These are phyloP conservation scores for Phylloscopus trochiloides DNA, from an alignment of 2,113 vertebrate species.

Conservation along the genomic window DNA sequence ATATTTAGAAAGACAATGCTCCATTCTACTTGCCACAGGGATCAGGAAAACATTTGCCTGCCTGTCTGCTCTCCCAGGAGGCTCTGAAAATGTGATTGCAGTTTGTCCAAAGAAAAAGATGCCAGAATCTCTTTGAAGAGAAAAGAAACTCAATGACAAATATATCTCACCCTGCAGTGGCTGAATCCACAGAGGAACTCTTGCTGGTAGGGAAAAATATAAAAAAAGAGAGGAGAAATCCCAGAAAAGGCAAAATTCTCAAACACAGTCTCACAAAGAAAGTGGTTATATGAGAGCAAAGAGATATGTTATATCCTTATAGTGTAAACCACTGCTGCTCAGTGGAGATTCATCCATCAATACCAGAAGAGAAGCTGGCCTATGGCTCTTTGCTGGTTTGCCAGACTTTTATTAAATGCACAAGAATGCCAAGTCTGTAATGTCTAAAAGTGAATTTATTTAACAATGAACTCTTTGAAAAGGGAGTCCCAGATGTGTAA, in stretches of 20 bases:
- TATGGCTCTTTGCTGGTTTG: slow-evolving; percentile 36
- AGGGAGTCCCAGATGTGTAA: slow-evolving; percentile 57
- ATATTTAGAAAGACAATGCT: not conserved
- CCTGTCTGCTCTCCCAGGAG: not conserved
- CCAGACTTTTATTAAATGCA: slow-evolving; percentile 59
- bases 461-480: slow-evolving; percentile 66
- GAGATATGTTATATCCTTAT: not conserved
- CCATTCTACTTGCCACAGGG: not conserved
- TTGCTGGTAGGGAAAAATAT: not conserved
- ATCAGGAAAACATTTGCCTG: not conserved
- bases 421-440: slow-evolving; percentile 55
- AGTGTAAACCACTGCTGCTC: slow-evolving; percentile 30
- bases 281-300: not conserved
- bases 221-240: not conserved
- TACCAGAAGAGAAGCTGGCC: slow-evolving; percentile 31
- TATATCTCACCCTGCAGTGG: not conserved
- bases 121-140: not conserved
- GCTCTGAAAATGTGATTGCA: not conserved
- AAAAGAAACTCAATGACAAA: not conserved
- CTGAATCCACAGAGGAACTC: not conserved
- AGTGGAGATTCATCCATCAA: slow-evolving; percentile 43
- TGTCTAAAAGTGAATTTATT: slow-evolving; percentile 58
- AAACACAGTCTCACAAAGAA: not conserved
- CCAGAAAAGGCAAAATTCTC: not conserved
- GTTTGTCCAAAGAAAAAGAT: not conserved